phyloP scores from a whole-genome alignment of 1,140 invertebrate genomes.

The Archivesica marissinica region DNA sequence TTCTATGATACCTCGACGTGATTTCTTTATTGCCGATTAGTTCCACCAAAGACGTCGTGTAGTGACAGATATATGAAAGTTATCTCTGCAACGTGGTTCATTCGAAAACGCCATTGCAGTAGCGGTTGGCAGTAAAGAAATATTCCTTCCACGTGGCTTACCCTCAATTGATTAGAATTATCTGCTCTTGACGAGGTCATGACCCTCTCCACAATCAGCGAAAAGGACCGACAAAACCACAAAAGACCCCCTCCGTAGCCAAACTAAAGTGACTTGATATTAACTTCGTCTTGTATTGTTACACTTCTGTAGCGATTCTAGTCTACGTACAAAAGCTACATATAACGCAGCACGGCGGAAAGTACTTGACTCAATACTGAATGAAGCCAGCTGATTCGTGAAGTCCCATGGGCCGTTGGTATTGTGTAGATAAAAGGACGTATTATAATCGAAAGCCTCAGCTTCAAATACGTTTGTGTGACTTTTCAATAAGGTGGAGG shows the following conservation, averaged over 20 bases:
- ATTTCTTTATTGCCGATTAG: not conserved
- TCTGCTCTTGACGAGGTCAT: constrained; percentile 54
- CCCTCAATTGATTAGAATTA: constrained; percentile 35
- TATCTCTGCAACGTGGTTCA: not conserved
- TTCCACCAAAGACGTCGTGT: not conserved
- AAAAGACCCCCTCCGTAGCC: constrained; percentile 24
- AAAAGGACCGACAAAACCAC: constrained; percentile 44
- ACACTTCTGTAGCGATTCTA: not conserved
- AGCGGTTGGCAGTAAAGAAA: constrained; percentile 9
- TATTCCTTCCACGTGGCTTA: constrained; percentile 31
- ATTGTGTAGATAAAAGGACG: constrained; percentile 34
- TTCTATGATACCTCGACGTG: not conserved
- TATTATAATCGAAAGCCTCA: constrained; percentile 23
- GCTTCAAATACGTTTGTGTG: constrained; percentile 52
- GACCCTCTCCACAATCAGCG: constrained; percentile 32
- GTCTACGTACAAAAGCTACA: constrained; percentile 25
- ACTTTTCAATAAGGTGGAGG: constrained; percentile 39
- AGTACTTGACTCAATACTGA: constrained; percentile 44
- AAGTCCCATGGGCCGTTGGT: constrained; percentile 27
- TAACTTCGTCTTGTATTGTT: constrained; percentile 46
- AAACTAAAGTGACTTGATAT: constrained; percentile 45
- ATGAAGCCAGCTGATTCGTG: constrained; percentile 19
- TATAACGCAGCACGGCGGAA: constrained; percentile 20
- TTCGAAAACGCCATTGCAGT: not conserved
- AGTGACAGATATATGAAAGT: constrained; percentile 1